phyloP scores from a whole-genome alignment of 2,113 vertebrate genomes.

The Amphilophus citrinellus region DNA sequence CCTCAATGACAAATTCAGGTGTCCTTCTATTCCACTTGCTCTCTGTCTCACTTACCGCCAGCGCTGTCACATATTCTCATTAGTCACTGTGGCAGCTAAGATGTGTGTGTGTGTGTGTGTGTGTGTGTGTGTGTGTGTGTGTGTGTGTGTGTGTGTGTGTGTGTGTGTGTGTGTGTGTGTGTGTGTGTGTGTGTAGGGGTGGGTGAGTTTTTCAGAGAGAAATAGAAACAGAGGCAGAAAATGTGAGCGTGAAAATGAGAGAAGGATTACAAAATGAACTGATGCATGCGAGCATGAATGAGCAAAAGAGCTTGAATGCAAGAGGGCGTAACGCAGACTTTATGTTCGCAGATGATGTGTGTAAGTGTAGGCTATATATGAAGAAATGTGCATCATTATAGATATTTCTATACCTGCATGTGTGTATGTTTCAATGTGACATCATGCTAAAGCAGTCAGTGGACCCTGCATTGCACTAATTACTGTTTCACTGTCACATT shows the following conservation, averaged over 20 bases:
- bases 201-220: conserved; percentile 19
- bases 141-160: neutral
- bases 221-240: conserved; percentile 18
- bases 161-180: neutral
- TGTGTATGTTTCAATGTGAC: neutral
- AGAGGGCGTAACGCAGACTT: neutral
- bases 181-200: neutral
- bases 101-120: neutral
- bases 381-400: neutral
- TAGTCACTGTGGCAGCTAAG: conserved; percentile 63
- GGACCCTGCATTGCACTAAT: neutral
- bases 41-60: conserved; percentile 67
- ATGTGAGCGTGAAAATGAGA: conserved; percentile 11
- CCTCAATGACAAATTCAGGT: conserved; percentile 72
- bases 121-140: neutral
- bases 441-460: neutral
- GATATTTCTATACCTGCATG: neutral
- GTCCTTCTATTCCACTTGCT: conserved; percentile 70
- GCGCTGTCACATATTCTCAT: conserved; percentile 67
- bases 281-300: conserved; percentile 5
- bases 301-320: neutral
- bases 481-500: neutral
- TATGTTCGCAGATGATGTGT: neutral
- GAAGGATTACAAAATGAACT: conserved; percentile 28
- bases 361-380: neutral